Conservation (phyloP, 1,140 invertebrate species). For the Anoplophora glabripennis region DNA sequence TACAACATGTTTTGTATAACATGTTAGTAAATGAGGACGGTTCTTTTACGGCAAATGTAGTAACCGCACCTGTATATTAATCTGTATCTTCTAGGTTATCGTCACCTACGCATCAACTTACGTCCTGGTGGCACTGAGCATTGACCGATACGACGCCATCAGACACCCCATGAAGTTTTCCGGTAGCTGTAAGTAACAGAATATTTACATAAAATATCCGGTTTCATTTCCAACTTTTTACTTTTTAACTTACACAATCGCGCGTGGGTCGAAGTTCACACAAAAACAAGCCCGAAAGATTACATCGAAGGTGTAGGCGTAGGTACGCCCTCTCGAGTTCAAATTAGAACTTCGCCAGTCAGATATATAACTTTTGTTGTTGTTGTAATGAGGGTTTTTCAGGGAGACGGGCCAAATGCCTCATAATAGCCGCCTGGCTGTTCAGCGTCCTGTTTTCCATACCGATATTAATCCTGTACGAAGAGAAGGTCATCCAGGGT, state of each 20-base stretch:
- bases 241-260: too few species aligned
- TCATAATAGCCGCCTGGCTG: slow-evolving; percentile 79
- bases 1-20: too few species aligned
- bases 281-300: too few species aligned
- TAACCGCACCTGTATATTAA: too few species aligned
- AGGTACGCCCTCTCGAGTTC: neutral
- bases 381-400: slow-evolving; percentile 29
- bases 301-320: too few species aligned
- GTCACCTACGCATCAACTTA: slow-evolving; percentile 94
- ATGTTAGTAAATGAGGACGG: too few species aligned
- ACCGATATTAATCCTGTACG: slow-evolving; percentile 79
- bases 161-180: slow-evolving; percentile 94
- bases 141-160: slow-evolving; percentile 93
- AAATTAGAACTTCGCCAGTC: neutral
- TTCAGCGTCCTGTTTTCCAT: slow-evolving; percentile 80
- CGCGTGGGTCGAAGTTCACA: too few species aligned
- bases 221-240: too few species aligned
- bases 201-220: too few species aligned
- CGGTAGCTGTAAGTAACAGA: slow-evolving; percentile 79
- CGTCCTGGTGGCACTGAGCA: slow-evolving; percentile 90
- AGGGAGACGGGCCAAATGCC: slow-evolving; percentile 78
- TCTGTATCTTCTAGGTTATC: slow-evolving; percentile 57
- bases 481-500: slow-evolving; percentile 75
- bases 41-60: too few species aligned
- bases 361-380: slow-evolving; percentile 6